These are phyloP conservation scores for Eclectus roratus DNA, from an alignment of 2,113 vertebrate genomes.

Conservation along the genomic window DNA sequence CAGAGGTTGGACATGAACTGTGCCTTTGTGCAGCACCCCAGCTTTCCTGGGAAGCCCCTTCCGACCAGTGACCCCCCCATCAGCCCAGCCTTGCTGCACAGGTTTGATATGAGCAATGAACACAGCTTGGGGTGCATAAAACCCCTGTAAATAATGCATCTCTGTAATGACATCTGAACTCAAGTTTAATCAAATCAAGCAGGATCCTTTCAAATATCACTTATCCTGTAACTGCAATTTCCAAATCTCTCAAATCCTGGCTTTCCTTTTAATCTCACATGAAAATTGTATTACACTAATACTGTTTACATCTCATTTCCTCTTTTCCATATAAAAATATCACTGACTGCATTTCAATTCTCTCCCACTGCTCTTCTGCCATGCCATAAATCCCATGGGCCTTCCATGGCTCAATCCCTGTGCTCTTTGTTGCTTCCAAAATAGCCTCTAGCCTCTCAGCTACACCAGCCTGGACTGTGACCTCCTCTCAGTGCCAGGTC, in stretches of 20 bases:
- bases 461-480: neutral
- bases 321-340: conserved; percentile 55
- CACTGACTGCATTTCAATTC: conserved; percentile 33
- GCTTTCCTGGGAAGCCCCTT: neutral
- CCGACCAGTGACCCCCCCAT: neutral
- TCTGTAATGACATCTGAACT: conserved; percentile 69
- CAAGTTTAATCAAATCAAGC: conserved; percentile 73
- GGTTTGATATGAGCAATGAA: neutral
- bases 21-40: neutral
- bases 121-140: neutral
- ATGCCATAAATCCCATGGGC: neutral
- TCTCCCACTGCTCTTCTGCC: neutral
- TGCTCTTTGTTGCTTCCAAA: neutral
- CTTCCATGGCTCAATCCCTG: neutral
- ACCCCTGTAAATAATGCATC: conserved; percentile 51
- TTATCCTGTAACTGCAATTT: conserved; percentile 74
- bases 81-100: neutral
- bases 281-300: conserved; percentile 73
- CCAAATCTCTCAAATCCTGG: conserved; percentile 73
- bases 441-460: neutral
- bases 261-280: conserved; percentile 73
- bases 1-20: rapidly evolving
- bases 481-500: neutral
- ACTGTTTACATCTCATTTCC: conserved; percentile 66
- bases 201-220: conserved; percentile 66